Conservation (phyloP, 2,888 invertebrate species). For the Chaetogeoica ovagalla region DNA sequence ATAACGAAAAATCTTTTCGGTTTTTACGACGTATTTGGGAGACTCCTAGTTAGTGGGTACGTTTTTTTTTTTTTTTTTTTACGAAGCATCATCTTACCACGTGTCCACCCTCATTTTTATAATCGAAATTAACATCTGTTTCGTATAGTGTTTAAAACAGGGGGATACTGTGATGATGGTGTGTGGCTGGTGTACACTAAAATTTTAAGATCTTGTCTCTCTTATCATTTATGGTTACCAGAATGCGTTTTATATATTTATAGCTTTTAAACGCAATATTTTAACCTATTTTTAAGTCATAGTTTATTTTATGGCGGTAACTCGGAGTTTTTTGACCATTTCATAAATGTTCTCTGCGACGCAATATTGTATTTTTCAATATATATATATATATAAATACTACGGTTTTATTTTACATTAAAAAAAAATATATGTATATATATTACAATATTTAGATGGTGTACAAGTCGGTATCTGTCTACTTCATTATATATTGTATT, state of each 20-base stretch:
- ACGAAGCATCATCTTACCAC: conserved; percentile 24
- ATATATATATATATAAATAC: neutral
- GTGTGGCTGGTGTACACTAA: conserved; percentile 4
- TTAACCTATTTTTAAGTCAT: neutral
- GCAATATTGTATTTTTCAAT: no score
- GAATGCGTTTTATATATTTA: conserved; percentile 20
- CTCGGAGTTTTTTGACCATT: no score
- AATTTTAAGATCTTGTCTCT: conserved; percentile 22
- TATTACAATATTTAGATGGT: conserved; percentile 3
- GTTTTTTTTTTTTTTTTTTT: no score
- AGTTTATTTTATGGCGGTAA: neutral
- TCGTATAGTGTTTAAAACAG: conserved; percentile 28
- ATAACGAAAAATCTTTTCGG: neutral
- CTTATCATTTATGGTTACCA: conserved; percentile 31
- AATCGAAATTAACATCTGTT: conserved; percentile 48
- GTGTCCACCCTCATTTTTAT: conserved; percentile 27
- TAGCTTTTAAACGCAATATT: conserved; percentile 16
- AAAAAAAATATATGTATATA: no score
- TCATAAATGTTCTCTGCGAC: no score
- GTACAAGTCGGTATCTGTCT: neutral
- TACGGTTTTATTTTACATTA: conserved; percentile 2
- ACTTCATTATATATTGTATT: neutral
- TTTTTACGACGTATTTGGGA: neutral
- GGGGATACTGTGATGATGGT: neutral
- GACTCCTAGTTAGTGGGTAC: neutral